Conservation (phyloP, 2,113 vertebrate species). For the Pelodiscus sinensis region DNA sequence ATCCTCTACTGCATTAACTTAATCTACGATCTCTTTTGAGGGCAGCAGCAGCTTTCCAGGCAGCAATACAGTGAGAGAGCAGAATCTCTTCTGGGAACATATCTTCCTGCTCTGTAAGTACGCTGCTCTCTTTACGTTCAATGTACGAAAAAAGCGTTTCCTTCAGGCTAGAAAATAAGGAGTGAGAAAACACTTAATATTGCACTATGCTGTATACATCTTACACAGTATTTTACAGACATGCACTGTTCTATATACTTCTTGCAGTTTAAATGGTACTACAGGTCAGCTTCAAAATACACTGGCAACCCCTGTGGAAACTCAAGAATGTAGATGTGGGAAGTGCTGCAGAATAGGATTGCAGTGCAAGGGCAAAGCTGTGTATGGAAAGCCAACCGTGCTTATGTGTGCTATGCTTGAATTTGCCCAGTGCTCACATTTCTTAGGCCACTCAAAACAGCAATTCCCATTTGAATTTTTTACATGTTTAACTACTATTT, state of each 20-base stretch:
- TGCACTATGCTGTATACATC: rapidly evolving
- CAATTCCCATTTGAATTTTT: neutral
- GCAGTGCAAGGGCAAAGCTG: no score
- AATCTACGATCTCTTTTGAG: slow-evolving; percentile 77
- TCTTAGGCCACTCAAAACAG: neutral
- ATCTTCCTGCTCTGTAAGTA: slow-evolving; percentile 76
- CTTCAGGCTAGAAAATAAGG: slow-evolving; percentile 83
- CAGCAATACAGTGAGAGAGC: slow-evolving; percentile 78
- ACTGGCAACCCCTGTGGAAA: neutral
- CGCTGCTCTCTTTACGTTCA: slow-evolving; percentile 80
- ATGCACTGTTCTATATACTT: rapidly evolving
- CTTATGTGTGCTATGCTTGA: neutral
- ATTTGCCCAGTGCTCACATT: neutral
- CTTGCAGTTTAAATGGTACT: rapidly evolving
- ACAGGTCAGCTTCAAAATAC: neutral
- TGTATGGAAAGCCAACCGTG: rapidly evolving
- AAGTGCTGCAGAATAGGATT: neutral
- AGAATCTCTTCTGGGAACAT: slow-evolving; percentile 83
- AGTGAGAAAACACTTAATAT: rapidly evolving
- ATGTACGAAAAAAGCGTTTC: slow-evolving; percentile 82
- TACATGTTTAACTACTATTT: neutral
- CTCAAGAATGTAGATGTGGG: neutral
- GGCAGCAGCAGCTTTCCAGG: slow-evolving; percentile 84
- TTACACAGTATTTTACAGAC: rapidly evolving
- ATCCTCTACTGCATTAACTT: neutral